phyloP scores from a whole-genome alignment of 2,113 vertebrate species.

The Corythornis vintsioides region DNA sequence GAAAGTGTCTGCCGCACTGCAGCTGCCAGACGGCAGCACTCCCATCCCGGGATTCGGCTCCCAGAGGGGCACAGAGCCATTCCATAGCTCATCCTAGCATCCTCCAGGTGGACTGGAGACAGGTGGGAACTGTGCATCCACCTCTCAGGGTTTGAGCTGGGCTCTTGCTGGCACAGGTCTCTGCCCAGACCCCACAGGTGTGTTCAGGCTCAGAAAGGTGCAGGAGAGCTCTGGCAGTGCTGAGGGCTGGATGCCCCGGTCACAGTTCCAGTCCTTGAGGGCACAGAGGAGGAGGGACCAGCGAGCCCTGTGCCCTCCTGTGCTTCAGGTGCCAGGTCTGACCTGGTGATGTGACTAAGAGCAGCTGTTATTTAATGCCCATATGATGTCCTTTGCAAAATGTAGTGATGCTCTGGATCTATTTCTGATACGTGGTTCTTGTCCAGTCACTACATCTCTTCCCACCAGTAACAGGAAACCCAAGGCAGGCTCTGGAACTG shows the following conservation, averaged over 20 bases:
- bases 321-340: rapidly evolving
- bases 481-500: neutral
- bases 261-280: neutral
- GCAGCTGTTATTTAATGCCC: neutral
- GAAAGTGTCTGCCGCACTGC: neutral
- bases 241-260: neutral
- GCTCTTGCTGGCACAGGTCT: rapidly evolving
- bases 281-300: neutral
- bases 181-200: neutral
- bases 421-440: rapidly evolving
- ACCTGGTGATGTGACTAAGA: rapidly evolving
- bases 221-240: neutral
- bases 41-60: neutral
- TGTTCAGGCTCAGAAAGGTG: too few relatives aligned
- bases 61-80: neutral
- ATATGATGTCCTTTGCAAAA: rapidly evolving
- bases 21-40: neutral
- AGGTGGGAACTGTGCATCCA: neutral
- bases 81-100: neutral
- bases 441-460: neutral
- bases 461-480: neutral
- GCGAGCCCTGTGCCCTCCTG: rapidly evolving
- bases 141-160: neutral
- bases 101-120: neutral
- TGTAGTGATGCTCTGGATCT: neutral